phyloP scores from a whole-genome alignment of 2,888 invertebrate species.

The Boloria euphrosyne region DNA sequence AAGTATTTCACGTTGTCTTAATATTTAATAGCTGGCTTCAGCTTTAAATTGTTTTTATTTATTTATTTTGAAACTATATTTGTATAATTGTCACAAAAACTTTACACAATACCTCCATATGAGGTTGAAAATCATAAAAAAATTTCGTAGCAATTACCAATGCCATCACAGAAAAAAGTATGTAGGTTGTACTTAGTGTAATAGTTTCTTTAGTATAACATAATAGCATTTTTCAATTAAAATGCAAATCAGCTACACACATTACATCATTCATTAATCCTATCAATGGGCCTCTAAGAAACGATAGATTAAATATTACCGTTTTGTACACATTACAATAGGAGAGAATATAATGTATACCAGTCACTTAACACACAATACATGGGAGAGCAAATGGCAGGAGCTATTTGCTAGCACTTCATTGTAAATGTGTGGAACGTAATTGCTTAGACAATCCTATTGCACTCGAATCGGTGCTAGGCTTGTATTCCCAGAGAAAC shows the following conservation, averaged over 20 bases:
- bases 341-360: conserved; percentile 8
- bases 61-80: no score
- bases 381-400: conserved; percentile 38
- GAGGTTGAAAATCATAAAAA: no score
- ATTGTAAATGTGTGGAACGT: conserved; percentile 36
- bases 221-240: no score
- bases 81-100: no score
- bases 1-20: conserved; percentile 46
- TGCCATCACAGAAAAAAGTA: no score
- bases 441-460: conserved; percentile 35
- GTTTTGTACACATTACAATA: conserved; percentile 20
- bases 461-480: conserved; percentile 32
- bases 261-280: neutral
- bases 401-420: conserved; percentile 38
- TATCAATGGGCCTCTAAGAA: conserved; percentile 1
- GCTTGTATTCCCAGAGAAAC: conserved; percentile 36
- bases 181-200: no score
- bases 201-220: no score
- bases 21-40: neutral
- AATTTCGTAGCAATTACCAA: no score
- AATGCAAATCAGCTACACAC: no score
- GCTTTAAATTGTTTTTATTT: neutral
- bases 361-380: conserved; percentile 38
- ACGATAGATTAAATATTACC: conserved; percentile 14
- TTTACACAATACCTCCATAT: no score